Evolutionary conservation across 2,113 vertebrate species (phyloP).

Genomic region (Notothenia rossii): DNA sequence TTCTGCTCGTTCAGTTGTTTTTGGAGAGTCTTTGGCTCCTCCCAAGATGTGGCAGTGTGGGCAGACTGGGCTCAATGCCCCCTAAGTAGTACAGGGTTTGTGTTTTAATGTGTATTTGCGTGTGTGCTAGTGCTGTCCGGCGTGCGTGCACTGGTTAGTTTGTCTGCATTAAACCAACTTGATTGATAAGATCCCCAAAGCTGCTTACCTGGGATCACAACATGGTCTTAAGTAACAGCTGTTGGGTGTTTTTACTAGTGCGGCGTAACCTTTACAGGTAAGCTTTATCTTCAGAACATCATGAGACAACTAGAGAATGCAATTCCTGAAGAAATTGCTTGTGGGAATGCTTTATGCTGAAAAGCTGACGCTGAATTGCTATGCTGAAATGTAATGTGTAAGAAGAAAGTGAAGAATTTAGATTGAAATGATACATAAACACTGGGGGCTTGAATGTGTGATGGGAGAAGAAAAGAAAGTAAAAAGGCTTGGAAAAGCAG

Average conservation of each 20-base stretch:
- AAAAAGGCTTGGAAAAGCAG: too few relatives aligned
- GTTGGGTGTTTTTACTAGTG: constrained; percentile 24
- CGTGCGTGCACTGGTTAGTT: constrained; percentile 1
- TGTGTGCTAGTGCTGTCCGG: background rate
- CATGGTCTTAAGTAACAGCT: constrained; percentile 11
- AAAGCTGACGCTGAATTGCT: too few relatives aligned
- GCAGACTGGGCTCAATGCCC: constrained; percentile 59
- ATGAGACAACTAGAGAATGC: background rate
- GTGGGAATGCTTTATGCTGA: too few relatives aligned
- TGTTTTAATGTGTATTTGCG: constrained; percentile 7
- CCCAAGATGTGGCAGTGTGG: constrained; percentile 74
- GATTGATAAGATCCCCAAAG: constrained; percentile 8
- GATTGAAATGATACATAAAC: too few relatives aligned
- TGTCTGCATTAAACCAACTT: constrained; percentile 8
- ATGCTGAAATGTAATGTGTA: too few relatives aligned
- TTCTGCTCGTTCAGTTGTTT: constrained; percentile 35
- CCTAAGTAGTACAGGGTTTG: constrained; percentile 32
- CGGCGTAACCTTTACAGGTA: constrained; percentile 5
- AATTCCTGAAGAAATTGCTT: too few relatives aligned
- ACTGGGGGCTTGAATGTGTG: too few relatives aligned
- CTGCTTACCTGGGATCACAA: constrained; percentile 19
- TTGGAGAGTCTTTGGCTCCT: constrained; percentile 48
- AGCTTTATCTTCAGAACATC: background rate
- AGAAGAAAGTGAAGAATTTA: too few relatives aligned
- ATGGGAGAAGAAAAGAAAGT: too few relatives aligned